Conservation (phyloP, 30 jellyfish, hydroid and myxozoan species). For the Nemopilema nomurai region DNA sequence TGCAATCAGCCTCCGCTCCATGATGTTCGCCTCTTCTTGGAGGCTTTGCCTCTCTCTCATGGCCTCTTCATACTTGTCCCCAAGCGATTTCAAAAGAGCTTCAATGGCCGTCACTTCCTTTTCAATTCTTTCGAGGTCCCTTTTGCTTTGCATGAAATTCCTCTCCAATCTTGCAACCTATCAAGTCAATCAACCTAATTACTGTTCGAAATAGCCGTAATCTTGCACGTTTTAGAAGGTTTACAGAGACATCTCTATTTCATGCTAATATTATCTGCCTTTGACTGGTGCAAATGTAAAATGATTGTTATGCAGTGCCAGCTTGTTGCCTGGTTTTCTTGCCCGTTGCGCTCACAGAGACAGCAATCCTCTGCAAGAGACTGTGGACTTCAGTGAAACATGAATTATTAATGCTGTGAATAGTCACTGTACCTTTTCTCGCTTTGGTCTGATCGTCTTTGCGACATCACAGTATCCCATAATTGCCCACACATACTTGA, state of each 20-base stretch:
- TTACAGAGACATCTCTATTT: too few relatives aligned
- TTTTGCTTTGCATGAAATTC: constrained; percentile 79
- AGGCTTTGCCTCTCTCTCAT: constrained; percentile 83
- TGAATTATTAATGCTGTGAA: neutral
- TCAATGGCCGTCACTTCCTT: constrained; percentile 92
- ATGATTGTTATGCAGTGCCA: too few relatives aligned
- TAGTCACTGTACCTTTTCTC: constrained; percentile 73
- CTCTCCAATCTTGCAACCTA: constrained; percentile 93
- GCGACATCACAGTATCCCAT: constrained; percentile 98
- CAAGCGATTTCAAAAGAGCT: constrained; percentile 81
- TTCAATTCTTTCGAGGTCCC: constrained; percentile 93
- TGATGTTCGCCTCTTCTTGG: constrained; percentile 93
- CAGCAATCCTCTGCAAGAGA: neutral
- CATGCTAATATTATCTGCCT: too few relatives aligned
- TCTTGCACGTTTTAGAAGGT: too few relatives aligned
- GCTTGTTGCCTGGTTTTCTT: too few relatives aligned
- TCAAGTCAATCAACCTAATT: neutral
- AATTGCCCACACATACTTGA: constrained; percentile 90
- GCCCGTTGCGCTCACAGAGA: neutral
- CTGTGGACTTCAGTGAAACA: neutral
- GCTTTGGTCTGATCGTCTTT: constrained; percentile 88
- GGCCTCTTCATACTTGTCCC: constrained; percentile 84
- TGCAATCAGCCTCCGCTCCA: constrained; percentile 96
- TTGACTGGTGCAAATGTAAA: too few relatives aligned
- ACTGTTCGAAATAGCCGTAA: neutral